Evolutionary conservation across 2,888 invertebrate genomes (phyloP).

Genomic region (Melanchra persicariae): DNA sequence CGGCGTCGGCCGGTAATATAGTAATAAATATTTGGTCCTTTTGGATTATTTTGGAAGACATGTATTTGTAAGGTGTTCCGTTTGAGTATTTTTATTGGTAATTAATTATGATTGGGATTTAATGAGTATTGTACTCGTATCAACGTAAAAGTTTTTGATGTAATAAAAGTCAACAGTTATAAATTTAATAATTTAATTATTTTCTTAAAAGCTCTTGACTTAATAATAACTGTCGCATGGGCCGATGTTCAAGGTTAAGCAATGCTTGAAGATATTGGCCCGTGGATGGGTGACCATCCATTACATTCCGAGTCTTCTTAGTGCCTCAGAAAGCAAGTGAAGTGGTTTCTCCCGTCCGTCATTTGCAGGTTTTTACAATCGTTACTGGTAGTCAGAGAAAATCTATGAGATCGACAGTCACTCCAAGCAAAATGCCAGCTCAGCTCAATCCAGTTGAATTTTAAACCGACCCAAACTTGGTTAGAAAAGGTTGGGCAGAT

Average conservation of each 20-base stretch:
- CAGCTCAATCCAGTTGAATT: too few species aligned
- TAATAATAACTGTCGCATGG: not conserved
- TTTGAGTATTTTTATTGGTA: not conserved
- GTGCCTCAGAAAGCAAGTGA: not conserved
- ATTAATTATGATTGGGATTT: not conserved
- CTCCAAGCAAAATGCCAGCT: too few species aligned
- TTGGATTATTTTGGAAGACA: slow-evolving; percentile 27
- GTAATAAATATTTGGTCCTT: slow-evolving; percentile 53
- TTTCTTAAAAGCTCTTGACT: not conserved
- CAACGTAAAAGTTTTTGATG: not conserved
- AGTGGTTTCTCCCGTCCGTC: not conserved
- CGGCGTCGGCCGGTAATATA: slow-evolving; percentile 54
- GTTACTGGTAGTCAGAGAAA: not conserved
- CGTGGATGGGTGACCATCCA: not conserved
- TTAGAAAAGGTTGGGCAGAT: too few species aligned
- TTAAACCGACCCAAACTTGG: too few species aligned
- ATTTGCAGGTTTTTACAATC: not conserved
- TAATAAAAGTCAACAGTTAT: not conserved
- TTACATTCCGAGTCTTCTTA: not conserved
- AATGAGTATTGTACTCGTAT: not conserved
- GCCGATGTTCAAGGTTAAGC: not conserved
- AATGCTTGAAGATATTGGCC: not conserved
- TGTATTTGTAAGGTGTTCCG: slow-evolving; percentile 19
- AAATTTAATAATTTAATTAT: not conserved
- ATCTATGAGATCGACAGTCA: too few species aligned